Percentiles rank a stretch among this genome's conserved stretches.
Conservation (phyloP, 2,113 vertebrate genomes). For the Amphiprion ocellaris region DNA sequence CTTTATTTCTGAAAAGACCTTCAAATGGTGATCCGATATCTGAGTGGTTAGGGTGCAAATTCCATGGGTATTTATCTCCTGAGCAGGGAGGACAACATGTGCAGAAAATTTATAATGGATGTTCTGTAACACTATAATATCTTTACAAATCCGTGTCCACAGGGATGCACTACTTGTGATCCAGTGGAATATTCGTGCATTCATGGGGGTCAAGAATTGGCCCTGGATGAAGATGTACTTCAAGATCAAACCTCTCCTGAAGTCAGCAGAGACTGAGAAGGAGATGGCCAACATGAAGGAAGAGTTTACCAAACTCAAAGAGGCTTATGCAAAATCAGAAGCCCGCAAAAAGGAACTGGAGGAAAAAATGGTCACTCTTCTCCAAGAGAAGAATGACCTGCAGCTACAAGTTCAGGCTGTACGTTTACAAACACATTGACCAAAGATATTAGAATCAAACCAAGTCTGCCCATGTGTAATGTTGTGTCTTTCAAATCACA, state of each 20-base stretch:
- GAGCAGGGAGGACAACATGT: conserved; percentile 83
- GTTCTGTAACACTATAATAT: too few relatives aligned
- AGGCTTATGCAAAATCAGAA: conserved; percentile 91
- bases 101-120: too few relatives aligned
- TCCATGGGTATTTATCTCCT: too few relatives aligned
- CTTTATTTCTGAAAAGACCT: too few relatives aligned
- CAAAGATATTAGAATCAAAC: neutral
- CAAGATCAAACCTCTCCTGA: conserved; percentile 93
- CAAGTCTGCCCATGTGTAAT: neutral
- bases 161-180: conserved; percentile 91
- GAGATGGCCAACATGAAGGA: conserved; percentile 90
- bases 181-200: conserved; percentile 93
- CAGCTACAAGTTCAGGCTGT: conserved; percentile 92
- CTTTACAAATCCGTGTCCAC: conserved; percentile 74
- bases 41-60: too few relatives aligned
- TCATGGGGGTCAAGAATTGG: conserved; percentile 96
- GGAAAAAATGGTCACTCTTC: conserved; percentile 93
- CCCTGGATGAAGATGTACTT: conserved; percentile 93
- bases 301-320: conserved; percentile 87
- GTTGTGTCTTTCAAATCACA: conserved; percentile 45
- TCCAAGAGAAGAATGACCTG: conserved; percentile 95
- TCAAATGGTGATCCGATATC: too few relatives aligned
- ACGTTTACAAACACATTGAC: conserved; percentile 45
- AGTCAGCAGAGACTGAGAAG: conserved; percentile 90
- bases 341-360: conserved; percentile 91